Evolutionary conservation across 2,113 vertebrate species (phyloP).

Genomic region (Capreolus pygargus): DNA sequence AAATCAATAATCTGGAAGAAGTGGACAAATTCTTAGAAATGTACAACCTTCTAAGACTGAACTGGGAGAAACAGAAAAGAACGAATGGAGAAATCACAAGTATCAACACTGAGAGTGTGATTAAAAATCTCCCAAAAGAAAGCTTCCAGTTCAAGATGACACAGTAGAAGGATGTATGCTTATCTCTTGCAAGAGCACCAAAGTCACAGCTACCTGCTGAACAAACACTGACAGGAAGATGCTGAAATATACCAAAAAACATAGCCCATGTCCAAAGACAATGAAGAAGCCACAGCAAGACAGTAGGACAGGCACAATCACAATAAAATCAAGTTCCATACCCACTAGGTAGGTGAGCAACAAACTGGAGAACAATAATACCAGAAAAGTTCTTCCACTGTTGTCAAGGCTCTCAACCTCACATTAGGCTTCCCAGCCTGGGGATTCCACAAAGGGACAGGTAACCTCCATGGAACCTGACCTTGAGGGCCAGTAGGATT

Average conservation of each 20-base stretch:
- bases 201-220: background rate
- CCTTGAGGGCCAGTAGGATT: too few species aligned
- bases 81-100: background rate
- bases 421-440: background rate
- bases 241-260: background rate
- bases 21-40: background rate
- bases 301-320: background rate
- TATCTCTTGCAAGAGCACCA: background rate
- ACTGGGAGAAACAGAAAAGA: background rate
- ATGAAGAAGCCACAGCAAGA: background rate
- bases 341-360: background rate
- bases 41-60: background rate
- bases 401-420: background rate
- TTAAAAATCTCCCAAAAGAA: background rate
- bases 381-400: background rate
- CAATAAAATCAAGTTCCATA: background rate
- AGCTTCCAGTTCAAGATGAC: background rate
- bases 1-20: background rate
- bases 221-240: background rate
- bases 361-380: background rate
- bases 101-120: rapidly evolving
- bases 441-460: background rate
- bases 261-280: background rate
- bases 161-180: background rate
- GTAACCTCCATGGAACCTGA: background rate